Conservation (phyloP, 2,113 vertebrate species). For the Aptenodytes patagonicus region DNA sequence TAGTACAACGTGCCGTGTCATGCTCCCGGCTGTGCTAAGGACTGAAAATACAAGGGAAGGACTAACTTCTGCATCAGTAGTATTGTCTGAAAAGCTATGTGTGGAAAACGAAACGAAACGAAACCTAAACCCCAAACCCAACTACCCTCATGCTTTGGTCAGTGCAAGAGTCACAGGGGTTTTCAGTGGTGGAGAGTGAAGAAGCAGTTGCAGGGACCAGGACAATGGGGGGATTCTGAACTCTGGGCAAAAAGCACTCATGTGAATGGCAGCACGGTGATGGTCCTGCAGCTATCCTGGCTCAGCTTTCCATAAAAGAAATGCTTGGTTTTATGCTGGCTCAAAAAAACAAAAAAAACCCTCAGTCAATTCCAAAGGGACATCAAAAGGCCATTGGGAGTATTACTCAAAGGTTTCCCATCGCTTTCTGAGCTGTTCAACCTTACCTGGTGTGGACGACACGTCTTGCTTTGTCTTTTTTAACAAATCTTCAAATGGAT, state of each 20-base stretch:
- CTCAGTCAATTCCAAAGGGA: neutral
- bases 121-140: neutral
- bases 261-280: neutral
- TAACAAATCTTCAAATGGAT: slow-evolving; percentile 93
- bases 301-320: slow-evolving; percentile 24
- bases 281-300: slow-evolving; percentile 19
- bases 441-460: slow-evolving; percentile 78
- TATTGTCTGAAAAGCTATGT: neutral
- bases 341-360: neutral
- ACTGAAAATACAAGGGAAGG: neutral
- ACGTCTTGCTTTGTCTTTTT: slow-evolving; percentile 80
- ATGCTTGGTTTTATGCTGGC: slow-evolving; percentile 11
- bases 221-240: neutral
- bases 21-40: neutral
- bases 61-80: neutral
- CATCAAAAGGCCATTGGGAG: neutral
- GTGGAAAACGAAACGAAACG: neutral
- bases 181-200: neutral
- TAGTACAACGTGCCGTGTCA: accelerated
- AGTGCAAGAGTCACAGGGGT: neutral
- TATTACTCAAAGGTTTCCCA: slow-evolving; percentile 94
- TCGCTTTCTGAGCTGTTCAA: slow-evolving; percentile 85
- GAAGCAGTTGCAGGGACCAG: neutral
- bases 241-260: neutral
- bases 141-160: neutral